Percentiles rank a stretch among this genome's conserved stretches.
phyloP scores from a whole-genome alignment of 2,888 invertebrate species.

The Liodrosophila aerea region DNA sequence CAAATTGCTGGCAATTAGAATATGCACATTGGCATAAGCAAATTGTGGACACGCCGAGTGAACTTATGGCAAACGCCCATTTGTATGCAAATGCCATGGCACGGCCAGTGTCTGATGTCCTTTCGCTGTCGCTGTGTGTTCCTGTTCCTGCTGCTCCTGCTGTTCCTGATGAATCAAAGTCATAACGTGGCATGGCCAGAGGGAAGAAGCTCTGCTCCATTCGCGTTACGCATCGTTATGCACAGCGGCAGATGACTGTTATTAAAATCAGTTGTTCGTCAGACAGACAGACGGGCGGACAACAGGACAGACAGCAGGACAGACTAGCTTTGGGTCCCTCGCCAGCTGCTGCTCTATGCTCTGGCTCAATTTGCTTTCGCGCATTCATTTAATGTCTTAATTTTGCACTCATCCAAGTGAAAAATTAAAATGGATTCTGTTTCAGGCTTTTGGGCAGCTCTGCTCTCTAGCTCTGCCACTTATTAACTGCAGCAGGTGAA shows the following conservation, averaged over 20 bases:
- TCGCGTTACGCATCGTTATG: constrained; percentile 80
- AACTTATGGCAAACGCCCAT: constrained; percentile 80
- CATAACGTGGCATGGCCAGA: constrained; percentile 63
- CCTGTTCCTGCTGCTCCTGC: constrained; percentile 7
- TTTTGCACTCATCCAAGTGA: constrained; percentile 82
- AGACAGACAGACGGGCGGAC: constrained; percentile 3
- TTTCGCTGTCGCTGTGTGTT: constrained; percentile 3
- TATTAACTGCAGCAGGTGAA: constrained; percentile 76
- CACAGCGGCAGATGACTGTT: constrained; percentile 78
- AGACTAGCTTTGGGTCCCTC: background rate
- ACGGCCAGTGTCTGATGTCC: constrained; percentile 58
- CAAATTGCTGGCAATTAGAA: constrained; percentile 73
- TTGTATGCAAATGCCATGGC: constrained; percentile 77
- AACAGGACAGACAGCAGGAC: background rate
- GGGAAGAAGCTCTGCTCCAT: constrained; percentile 24
- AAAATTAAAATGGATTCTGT: constrained; percentile 81
- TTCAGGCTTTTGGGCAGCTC: constrained; percentile 42
- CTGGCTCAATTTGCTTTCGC: constrained; percentile 40
- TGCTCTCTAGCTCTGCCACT: constrained; percentile 38
- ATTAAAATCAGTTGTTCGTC: constrained; percentile 78
- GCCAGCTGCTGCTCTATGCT: constrained; percentile 2
- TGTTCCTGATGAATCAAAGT: constrained; percentile 71
- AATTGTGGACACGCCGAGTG: constrained; percentile 60
- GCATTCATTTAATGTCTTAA: constrained; percentile 81
- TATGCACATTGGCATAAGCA: constrained; percentile 71